These are phyloP conservation scores for Sterrhoptilus dennistouni DNA, from an alignment of 2,113 vertebrate genomes.

Conservation along the genomic window DNA sequence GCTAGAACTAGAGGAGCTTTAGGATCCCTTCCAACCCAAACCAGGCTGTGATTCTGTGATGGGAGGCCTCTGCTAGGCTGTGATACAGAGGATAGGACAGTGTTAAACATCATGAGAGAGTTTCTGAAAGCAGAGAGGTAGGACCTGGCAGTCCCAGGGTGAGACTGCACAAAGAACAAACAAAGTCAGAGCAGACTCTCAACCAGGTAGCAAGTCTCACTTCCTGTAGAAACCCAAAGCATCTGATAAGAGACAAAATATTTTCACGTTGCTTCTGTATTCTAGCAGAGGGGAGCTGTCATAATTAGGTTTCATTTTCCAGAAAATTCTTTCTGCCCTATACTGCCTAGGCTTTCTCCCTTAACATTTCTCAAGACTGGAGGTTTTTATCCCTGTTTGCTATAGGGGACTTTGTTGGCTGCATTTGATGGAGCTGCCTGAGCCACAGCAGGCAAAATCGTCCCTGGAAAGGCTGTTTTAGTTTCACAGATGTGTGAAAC, in stretches of 20 bases:
- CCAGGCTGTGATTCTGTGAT: not conserved
- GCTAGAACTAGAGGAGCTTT: not conserved
- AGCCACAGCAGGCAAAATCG: not conserved
- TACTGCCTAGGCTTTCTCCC: not conserved
- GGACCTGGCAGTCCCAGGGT: not conserved
- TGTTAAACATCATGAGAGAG: not conserved
- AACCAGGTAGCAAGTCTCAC: not conserved
- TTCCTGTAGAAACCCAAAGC: not conserved
- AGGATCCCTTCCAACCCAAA: not conserved
- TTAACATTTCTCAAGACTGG: not conserved
- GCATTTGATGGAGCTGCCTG: not conserved
- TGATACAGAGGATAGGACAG: not conserved
- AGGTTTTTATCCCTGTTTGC: not conserved
- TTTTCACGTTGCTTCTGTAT: not conserved
- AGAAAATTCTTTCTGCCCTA: not conserved
- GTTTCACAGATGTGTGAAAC: not conserved
- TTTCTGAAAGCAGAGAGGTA: not conserved
- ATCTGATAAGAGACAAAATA: not conserved
- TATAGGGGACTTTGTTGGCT: not conserved
- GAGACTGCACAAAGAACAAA: not conserved
- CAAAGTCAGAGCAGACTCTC: not conserved
- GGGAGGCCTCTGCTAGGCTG: not conserved
- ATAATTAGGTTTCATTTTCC: not conserved
- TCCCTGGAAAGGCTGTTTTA: not conserved
- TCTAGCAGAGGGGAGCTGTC: not conserved